These are phyloP conservation scores for Heteractis magnifica DNA, from an alignment of 92 coral and sea anemone species.

Conservation along the genomic window DNA sequence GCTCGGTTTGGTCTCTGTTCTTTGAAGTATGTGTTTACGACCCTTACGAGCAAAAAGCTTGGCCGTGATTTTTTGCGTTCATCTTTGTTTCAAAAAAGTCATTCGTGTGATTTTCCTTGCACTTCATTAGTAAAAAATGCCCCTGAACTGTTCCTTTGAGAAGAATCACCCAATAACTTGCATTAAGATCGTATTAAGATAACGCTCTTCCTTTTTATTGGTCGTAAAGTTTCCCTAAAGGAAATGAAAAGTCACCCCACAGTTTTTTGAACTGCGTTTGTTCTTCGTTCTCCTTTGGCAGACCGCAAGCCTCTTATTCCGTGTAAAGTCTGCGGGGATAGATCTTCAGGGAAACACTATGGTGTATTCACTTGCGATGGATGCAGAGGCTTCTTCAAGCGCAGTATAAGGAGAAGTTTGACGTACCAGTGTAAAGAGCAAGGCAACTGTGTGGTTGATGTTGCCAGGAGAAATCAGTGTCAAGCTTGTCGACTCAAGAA, in stretches of 20 bases:
- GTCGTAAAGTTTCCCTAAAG: conserved; percentile 1
- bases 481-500: conserved; percentile 96
- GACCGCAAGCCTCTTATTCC: conserved; percentile 89
- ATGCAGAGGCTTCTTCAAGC: conserved; percentile 94
- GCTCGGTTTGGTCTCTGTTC: conserved; percentile 33
- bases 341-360: conserved; percentile 99
- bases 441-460: conserved; percentile 90
- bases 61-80: conserved; percentile 35
- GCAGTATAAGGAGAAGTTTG: conserved; percentile 83
- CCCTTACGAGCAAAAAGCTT: conserved; percentile 21
- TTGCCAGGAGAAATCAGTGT: conserved; percentile 93
- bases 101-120: not conserved
- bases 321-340: conserved; percentile 95
- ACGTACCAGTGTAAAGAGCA: conserved; percentile 88
- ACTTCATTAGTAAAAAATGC: not conserved
- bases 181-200: conserved; percentile 9
- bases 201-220: not conserved
- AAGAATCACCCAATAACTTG: conserved; percentile 14
- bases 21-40: conserved; percentile 41
- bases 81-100: conserved; percentile 4
- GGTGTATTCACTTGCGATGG: conserved; percentile 99
- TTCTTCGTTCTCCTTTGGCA: conserved; percentile 24
- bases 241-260: conserved; percentile 28
- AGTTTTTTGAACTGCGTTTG: not conserved
- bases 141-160: not conserved